phyloP scores from a whole-genome alignment of 2,888 invertebrate species.

The Bembecia ichneumoniformis region DNA sequence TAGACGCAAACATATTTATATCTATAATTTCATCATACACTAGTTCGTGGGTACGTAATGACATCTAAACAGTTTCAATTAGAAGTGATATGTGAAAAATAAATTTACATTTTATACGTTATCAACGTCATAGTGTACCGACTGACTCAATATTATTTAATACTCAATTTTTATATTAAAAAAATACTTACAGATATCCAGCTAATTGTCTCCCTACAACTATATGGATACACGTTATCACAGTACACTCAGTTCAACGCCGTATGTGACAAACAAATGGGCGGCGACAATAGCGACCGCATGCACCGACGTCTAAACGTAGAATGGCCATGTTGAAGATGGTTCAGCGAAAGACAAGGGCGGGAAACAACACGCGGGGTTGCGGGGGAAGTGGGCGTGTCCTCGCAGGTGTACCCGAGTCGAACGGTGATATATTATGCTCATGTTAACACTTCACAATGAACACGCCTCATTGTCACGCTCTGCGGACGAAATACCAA shows the following conservation, averaged over 20 bases:
- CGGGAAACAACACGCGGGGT: slow-evolving; percentile 22
- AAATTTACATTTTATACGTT: too few species aligned
- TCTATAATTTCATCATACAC: too few species aligned
- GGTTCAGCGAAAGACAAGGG: slow-evolving; percentile 45
- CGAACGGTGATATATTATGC: slow-evolving; percentile 66
- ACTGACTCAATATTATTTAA: too few species aligned
- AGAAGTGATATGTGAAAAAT: too few species aligned
- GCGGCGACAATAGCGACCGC: slow-evolving; percentile 29
- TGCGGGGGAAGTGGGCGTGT: slow-evolving; percentile 37
- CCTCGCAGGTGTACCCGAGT: slow-evolving; percentile 58
- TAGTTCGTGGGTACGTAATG: too few species aligned
- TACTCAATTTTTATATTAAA: background rate
- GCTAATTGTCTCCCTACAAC: background rate
- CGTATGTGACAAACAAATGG: slow-evolving; percentile 13
- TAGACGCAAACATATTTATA: too few species aligned
- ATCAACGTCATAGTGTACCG: too few species aligned
- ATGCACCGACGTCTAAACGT: slow-evolving; percentile 41
- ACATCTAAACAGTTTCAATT: too few species aligned
- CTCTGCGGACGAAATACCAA: slow-evolving; percentile 8
- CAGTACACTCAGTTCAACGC: slow-evolving; percentile 53
- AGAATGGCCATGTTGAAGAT: slow-evolving; percentile 56
- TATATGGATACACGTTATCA: slow-evolving; percentile 12
- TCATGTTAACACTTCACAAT: slow-evolving; percentile 55
- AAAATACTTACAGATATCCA: background rate
- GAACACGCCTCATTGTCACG: slow-evolving; percentile 67